A percentile compares a stretch with the other conserved stretches of the same genome.
phyloP scores from a whole-genome alignment of 2,797 vertebrate genomes.

The Pangasius mekongensis region DNA sequence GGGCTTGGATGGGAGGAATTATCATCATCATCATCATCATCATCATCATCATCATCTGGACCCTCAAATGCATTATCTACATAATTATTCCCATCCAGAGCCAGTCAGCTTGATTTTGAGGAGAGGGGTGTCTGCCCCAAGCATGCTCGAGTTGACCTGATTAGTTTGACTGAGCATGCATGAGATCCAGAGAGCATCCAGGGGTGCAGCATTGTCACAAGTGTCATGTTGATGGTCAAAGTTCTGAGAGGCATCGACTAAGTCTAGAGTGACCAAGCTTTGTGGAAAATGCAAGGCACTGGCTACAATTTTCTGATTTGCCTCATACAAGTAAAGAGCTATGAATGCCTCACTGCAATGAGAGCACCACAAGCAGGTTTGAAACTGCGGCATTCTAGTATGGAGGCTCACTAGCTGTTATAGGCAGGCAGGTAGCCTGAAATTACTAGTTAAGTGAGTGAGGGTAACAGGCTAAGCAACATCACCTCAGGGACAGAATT shows the following conservation, averaged over 20 bases:
- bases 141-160: background rate
- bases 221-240: background rate
- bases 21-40: background rate
- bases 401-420: background rate
- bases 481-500: background rate
- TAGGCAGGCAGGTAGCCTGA: background rate
- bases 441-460: background rate
- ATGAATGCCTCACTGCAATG: background rate
- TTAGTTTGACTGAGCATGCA: background rate
- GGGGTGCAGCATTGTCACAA: background rate
- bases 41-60: background rate
- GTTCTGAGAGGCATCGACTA: background rate
- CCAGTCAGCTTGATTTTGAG: background rate
- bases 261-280: background rate
- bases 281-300: background rate
- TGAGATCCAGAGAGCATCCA: background rate
- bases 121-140: background rate
- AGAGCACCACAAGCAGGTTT: background rate
- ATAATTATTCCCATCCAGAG: background rate
- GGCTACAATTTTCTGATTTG: background rate
- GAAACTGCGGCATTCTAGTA: background rate
- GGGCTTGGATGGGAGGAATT: background rate
- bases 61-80: background rate
- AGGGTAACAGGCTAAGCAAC: background rate
- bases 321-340: background rate